These are phyloP conservation scores for Nipponia nippon DNA, from an alignment of 2,113 vertebrate genomes.

Conservation along the genomic window DNA sequence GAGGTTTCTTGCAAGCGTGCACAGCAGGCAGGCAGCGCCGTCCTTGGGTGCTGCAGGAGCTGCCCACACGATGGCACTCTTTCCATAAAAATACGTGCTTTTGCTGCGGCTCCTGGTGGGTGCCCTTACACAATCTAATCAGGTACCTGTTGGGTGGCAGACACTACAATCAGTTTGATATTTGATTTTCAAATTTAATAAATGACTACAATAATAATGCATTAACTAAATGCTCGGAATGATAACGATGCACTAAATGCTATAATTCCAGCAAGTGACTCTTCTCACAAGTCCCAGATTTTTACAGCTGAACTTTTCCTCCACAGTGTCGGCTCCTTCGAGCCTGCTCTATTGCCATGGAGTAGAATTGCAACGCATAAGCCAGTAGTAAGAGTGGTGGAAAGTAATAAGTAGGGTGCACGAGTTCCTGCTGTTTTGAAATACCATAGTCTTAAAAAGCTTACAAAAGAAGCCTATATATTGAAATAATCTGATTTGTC, in stretches of 20 bases:
- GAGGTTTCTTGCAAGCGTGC: background rate
- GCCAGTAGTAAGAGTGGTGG: background rate
- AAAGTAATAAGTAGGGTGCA: background rate
- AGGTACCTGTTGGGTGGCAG: background rate
- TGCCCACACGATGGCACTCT: conserved; percentile 74
- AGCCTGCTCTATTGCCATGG: background rate
- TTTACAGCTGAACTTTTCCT: background rate
- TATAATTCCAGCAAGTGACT: background rate
- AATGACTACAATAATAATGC: background rate
- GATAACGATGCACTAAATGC: background rate
- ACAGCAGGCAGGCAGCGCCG: accelerated
- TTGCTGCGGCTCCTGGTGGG: background rate
- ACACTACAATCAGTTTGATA: background rate
- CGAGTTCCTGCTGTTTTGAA: background rate
- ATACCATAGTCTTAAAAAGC: background rate
- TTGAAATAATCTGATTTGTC: background rate
- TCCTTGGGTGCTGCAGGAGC: background rate
- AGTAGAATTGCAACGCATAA: background rate
- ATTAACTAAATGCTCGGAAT: background rate
- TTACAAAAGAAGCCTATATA: background rate
- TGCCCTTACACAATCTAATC: background rate
- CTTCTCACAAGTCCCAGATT: background rate
- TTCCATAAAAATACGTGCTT: background rate
- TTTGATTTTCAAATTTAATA: conserved; percentile 6
- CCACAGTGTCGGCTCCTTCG: background rate